Percentiles rank a stretch among this genome's conserved stretches.
phyloP scores from a whole-genome alignment of 2,113 vertebrate species.

The Gasterosteus aculeatus region DNA sequence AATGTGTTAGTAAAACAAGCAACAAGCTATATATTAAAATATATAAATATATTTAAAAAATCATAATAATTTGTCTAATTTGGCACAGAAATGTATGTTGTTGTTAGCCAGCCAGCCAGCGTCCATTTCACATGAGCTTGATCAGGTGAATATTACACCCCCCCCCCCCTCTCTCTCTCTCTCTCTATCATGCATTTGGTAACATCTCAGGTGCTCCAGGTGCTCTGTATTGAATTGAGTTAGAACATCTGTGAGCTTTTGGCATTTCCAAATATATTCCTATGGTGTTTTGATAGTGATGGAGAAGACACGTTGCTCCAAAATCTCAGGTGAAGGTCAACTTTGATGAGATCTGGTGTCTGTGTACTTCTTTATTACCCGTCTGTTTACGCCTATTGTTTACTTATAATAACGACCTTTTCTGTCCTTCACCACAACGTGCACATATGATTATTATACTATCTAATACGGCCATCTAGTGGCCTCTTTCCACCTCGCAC shows the following conservation, averaged over 20 bases:
- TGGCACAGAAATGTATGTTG: background rate
- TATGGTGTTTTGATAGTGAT: background rate
- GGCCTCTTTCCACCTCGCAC: background rate
- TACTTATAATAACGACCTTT: background rate
- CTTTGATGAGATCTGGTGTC: too few species aligned
- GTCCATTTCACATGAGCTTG: too few species aligned
- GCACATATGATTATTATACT: background rate
- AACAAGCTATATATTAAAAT: background rate
- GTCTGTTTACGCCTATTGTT: too few species aligned
- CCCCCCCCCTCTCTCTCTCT: background rate
- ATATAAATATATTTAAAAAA: background rate
- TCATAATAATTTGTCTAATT: background rate
- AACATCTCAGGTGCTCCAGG: too few species aligned
- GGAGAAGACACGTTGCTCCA: background rate
- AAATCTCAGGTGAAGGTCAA: background rate
- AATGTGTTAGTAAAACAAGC: background rate
- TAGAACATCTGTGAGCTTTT: too few species aligned
- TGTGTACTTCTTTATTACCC: background rate
- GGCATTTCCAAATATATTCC: background rate
- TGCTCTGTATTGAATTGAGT: too few species aligned
- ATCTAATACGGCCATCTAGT: conserved; percentile 28
- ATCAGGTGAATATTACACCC: too few species aligned
- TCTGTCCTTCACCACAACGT: too few species aligned
- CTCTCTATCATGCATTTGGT: too few species aligned
- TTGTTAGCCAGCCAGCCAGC: background rate